Conservation (phyloP, 2,113 vertebrate genomes). For the Dasypus novemcinctus region DNA sequence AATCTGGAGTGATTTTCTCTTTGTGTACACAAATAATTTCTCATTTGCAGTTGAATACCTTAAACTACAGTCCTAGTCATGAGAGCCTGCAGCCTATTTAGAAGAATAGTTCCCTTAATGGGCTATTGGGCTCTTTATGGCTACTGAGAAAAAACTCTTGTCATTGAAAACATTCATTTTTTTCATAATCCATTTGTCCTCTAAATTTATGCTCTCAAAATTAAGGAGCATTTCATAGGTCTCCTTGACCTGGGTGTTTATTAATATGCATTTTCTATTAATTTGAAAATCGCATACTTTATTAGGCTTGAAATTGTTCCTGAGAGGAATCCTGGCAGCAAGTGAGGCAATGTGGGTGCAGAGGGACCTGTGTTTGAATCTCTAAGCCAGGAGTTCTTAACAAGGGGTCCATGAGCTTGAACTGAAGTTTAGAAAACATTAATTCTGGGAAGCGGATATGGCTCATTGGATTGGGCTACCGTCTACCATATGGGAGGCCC, state of each 20-base stretch:
- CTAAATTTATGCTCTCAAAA: slow-evolving; percentile 59
- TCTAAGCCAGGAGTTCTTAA: neutral
- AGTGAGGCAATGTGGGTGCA: neutral
- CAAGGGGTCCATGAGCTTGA: too few species aligned
- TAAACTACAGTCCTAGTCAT: slow-evolving; percentile 71
- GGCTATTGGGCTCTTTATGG: slow-evolving; percentile 60
- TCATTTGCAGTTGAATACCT: slow-evolving; percentile 77
- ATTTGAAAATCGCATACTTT: slow-evolving; percentile 56
- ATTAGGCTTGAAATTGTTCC: neutral
- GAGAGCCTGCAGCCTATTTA: slow-evolving; percentile 38
- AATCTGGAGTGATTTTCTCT: slow-evolving; percentile 63
- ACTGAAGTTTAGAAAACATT: too few species aligned
- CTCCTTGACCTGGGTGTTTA: slow-evolving; percentile 32
- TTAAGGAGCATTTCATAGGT: slow-evolving; percentile 77
- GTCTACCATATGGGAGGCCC: too few species aligned
- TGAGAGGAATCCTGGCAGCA: neutral
- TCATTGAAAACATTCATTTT: slow-evolving; percentile 77
- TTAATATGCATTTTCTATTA: slow-evolving; percentile 49
- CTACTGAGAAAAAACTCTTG: slow-evolving; percentile 49
- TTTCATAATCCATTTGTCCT: slow-evolving; percentile 74
- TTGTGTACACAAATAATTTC: slow-evolving; percentile 64
- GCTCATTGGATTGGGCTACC: too few species aligned
- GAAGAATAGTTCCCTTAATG: slow-evolving; percentile 58
- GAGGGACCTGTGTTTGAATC: neutral
- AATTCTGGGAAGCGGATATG: too few species aligned